Evolutionary conservation across 2,888 invertebrate species (phyloP).

Genomic region (Dicranocentrus wangi): DNA sequence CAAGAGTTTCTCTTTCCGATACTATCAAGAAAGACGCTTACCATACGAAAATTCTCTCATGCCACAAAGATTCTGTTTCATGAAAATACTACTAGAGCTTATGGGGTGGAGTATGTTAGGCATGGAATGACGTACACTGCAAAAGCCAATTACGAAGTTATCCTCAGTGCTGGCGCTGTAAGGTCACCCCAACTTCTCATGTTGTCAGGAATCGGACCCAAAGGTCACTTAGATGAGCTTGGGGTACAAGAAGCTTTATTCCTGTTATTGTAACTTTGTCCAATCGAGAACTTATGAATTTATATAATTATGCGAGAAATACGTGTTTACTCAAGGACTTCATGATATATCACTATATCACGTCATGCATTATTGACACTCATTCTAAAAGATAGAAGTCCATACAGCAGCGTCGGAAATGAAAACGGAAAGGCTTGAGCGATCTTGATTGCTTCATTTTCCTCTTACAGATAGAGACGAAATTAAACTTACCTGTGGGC

Average conservation of each 20-base stretch:
- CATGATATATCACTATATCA: no score
- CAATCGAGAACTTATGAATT: slow-evolving; percentile 2
- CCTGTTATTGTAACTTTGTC: background rate
- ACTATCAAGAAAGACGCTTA: slow-evolving; percentile 47
- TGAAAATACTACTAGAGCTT: slow-evolving; percentile 45
- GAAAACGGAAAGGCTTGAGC: no score
- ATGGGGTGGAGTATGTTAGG: slow-evolving; percentile 65
- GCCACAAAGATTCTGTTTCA: slow-evolving; percentile 56
- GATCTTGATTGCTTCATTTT: no score
- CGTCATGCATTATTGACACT: no score
- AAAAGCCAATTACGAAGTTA: slow-evolving; percentile 61
- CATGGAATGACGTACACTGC: slow-evolving; percentile 61
- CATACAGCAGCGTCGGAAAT: no score
- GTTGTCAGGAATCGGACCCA: slow-evolving; percentile 64
- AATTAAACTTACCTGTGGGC: slow-evolving; percentile 69
- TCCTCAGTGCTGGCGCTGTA: slow-evolving; percentile 65
- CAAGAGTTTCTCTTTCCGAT: slow-evolving; percentile 40
- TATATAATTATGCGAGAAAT: no score
- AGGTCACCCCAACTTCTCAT: slow-evolving; percentile 56
- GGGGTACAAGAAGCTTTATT: slow-evolving; percentile 58
- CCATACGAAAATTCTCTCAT: slow-evolving; percentile 57
- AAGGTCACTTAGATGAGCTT: slow-evolving; percentile 53
- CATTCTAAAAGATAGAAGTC: no score
- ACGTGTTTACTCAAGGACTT: no score
- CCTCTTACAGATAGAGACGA: slow-evolving; percentile 19